Conservation (phyloP, 2,113 vertebrate genomes). For the Carassius gibelio region DNA sequence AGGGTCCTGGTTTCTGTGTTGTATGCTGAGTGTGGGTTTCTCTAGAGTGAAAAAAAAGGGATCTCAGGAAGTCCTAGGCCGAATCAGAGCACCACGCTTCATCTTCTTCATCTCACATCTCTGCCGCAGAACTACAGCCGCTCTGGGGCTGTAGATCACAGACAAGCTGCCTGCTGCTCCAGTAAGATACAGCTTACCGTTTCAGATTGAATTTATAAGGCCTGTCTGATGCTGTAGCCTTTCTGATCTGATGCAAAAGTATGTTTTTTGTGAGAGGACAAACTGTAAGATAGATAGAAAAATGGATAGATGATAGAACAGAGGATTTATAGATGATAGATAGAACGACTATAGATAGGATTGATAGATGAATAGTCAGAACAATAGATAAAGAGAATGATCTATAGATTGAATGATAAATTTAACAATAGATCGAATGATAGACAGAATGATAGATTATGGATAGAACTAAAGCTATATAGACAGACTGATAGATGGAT, state of each 20-base stretch:
- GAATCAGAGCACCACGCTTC: conserved; percentile 13
- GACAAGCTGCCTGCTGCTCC: conserved; percentile 33
- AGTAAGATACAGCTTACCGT: conserved; percentile 31
- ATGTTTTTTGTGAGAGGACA: background rate
- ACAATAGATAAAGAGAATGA: too few species aligned
- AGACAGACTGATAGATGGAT: too few species aligned
- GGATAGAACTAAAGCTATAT: too few species aligned
- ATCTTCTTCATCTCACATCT: conserved; percentile 31
- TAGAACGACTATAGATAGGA: background rate
- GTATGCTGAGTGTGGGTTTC: conserved; percentile 14
- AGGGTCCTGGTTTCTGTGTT: conserved; percentile 6
- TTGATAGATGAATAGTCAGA: background rate
- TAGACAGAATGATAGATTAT: too few species aligned
- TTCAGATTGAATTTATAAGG: conserved; percentile 14
- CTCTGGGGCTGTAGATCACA: conserved; percentile 37
- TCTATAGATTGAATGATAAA: too few species aligned
- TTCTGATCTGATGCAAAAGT: conserved; percentile 29
- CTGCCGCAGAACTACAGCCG: conserved; percentile 51
- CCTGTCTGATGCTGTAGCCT: conserved; percentile 15
- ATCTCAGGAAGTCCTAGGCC: conserved; percentile 10
- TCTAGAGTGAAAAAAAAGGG: conserved; percentile 1
- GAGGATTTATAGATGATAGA: background rate
- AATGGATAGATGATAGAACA: too few species aligned
- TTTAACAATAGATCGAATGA: too few species aligned
- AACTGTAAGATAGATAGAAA: background rate